phyloP scores from a whole-genome alignment of 2,797 vertebrate genomes.

The Acrossocheilus wenchowensis region DNA sequence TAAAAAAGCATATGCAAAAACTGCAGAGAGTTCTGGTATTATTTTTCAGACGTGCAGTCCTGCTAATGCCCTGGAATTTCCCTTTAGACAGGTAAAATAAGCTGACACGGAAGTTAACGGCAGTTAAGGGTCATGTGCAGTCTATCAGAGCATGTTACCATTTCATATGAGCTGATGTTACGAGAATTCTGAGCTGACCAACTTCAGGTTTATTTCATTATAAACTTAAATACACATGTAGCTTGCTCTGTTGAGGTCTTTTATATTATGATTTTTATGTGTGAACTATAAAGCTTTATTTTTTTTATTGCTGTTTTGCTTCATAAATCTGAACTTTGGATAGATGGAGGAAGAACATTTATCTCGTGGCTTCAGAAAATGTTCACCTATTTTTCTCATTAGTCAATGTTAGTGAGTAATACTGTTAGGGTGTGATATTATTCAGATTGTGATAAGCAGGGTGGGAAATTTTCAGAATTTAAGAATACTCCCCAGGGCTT shows the following conservation, averaged over 20 bases:
- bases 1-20: conserved; percentile 60
- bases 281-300: not conserved
- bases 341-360: not conserved
- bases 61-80: not conserved
- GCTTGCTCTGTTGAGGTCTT: not conserved
- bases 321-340: conserved; percentile 4
- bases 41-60: not conserved
- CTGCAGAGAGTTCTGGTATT: not conserved
- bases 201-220: not conserved
- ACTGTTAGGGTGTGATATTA: too few relatives aligned
- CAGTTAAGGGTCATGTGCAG: not conserved
- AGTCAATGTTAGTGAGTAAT: not conserved
- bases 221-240: not conserved
- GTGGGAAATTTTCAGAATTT: not conserved
- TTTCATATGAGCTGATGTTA: conserved; percentile 2
- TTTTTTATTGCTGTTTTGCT: not conserved
- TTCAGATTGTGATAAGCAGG: not conserved
- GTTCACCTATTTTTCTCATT: not conserved
- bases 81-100: conserved; percentile 21
- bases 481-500: not conserved
- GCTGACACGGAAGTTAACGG: not conserved
- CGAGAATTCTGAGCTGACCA: not conserved
- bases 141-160: not conserved
- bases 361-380: not conserved
- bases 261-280: not conserved